These are phyloP conservation scores for Aphelenchoides fujianensis DNA, from an alignment of 1,140 invertebrate genomes.

Conservation along the genomic window DNA sequence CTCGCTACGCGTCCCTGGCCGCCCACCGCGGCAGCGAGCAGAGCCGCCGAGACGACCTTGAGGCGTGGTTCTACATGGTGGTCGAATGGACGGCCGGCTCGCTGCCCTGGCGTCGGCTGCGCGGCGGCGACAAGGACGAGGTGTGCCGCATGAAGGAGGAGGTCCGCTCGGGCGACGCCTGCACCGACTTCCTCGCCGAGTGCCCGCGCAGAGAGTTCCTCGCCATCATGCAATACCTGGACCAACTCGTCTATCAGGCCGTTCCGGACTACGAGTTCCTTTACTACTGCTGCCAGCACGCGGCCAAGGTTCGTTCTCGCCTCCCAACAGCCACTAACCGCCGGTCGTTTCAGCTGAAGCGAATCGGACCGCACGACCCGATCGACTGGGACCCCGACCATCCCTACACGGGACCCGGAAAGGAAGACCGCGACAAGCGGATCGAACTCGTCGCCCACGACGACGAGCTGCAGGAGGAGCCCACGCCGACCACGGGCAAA, in stretches of 20 bases:
- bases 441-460: too few species aligned
- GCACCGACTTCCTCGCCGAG: conserved; percentile 22
- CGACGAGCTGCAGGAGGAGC: too few species aligned
- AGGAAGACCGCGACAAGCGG: too few species aligned
- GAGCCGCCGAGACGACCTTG: conserved; percentile 30
- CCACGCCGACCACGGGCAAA: too few species aligned
- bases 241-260: conserved; percentile 17
- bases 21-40: conserved; percentile 21
- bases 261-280: conserved; percentile 32
- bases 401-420: too few species aligned
- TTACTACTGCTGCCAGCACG: too few species aligned
- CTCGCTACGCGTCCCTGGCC: conserved; percentile 28
- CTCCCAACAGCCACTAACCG: too few species aligned
- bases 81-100: conserved; percentile 16
- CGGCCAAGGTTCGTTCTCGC: too few species aligned
- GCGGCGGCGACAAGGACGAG: conserved; percentile 18
- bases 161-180: conserved; percentile 11
- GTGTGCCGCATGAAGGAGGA: conserved; percentile 20
- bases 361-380: too few species aligned
- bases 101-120: conserved; percentile 17
- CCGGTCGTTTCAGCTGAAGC: too few species aligned
- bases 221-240: conserved; percentile 24
- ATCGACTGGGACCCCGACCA: too few species aligned
- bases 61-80: conserved; percentile 30
- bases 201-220: conserved; percentile 23